Evolutionary conservation across 2,888 invertebrate species (phyloP).

Genomic region (Theodoxus fluviatilis): DNA sequence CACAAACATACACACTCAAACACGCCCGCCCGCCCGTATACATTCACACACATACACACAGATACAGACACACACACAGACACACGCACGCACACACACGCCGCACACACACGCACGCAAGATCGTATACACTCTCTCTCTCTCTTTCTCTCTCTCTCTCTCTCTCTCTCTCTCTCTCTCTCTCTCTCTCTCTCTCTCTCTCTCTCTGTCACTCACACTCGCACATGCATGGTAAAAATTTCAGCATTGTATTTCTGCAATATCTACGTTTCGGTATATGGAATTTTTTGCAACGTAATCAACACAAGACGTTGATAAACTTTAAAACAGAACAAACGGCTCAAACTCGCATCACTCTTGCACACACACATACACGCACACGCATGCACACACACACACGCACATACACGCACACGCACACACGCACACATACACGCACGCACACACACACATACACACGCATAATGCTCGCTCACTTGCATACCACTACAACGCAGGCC

Average conservation of each 20-base stretch:
- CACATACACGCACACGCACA: not conserved
- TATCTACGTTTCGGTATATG: not conserved
- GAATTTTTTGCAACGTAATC: too few species aligned
- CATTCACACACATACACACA: not conserved
- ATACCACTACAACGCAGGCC: too few species aligned
- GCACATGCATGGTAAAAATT: not conserved
- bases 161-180: not conserved
- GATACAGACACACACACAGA: not conserved
- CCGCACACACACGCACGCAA: not conserved
- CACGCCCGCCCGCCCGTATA: not conserved
- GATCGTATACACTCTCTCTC: not conserved
- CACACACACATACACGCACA: not conserved
- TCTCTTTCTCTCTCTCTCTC: not conserved
- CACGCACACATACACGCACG: not conserved
- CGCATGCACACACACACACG: not conserved
- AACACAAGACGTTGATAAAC: too few species aligned
- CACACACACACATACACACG: not conserved
- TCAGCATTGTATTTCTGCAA: not conserved
- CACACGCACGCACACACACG: not conserved
- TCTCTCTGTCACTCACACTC: not conserved
- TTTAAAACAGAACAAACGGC: too few species aligned
- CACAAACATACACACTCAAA: constrained; percentile 10
- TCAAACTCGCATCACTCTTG: too few species aligned
- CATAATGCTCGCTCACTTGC: not conserved
- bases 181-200: not conserved